Evolutionary conservation across 64 coral and sea anemone genomes (phyloP).

Genomic region (Montipora sp.): DNA sequence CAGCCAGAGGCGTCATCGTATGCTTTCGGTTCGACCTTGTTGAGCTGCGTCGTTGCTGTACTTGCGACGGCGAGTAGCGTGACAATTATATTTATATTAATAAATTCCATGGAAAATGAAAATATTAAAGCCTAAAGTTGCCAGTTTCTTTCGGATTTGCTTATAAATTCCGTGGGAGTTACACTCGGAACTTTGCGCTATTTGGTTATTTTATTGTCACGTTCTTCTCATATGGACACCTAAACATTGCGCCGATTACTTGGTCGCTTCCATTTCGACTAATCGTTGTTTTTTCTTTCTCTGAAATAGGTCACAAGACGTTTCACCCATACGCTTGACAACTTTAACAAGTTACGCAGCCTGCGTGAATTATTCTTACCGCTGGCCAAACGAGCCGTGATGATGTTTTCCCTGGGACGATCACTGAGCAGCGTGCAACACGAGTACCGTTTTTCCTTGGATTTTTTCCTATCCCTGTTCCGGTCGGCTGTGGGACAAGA

Average conservation of each 20-base stretch:
- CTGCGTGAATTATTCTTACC: constrained; percentile 73
- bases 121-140: too few relatives aligned
- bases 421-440: constrained; percentile 86
- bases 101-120: too few relatives aligned
- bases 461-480: constrained; percentile 84
- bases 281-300: background rate
- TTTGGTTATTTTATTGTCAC: too few relatives aligned
- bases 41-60: too few relatives aligned
- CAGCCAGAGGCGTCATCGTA: too few relatives aligned
- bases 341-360: constrained; percentile 77
- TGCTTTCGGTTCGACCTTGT: too few relatives aligned
- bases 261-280: background rate
- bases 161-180: too few relatives aligned
- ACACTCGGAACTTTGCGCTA: too few relatives aligned
- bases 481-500: constrained; percentile 73
- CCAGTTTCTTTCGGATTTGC: too few relatives aligned
- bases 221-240: too few relatives aligned
- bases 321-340: constrained; percentile 71
- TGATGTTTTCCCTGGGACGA: constrained; percentile 75
- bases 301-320: constrained; percentile 76
- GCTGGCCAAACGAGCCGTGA: constrained; percentile 78
- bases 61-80: too few relatives aligned
- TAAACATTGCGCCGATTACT: background rate
- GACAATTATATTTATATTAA: too few relatives aligned
- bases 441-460: constrained; percentile 91